These are phyloP conservation scores for Bungarus multicinctus DNA, from an alignment of 2,113 vertebrate species.

Conservation along the genomic window DNA sequence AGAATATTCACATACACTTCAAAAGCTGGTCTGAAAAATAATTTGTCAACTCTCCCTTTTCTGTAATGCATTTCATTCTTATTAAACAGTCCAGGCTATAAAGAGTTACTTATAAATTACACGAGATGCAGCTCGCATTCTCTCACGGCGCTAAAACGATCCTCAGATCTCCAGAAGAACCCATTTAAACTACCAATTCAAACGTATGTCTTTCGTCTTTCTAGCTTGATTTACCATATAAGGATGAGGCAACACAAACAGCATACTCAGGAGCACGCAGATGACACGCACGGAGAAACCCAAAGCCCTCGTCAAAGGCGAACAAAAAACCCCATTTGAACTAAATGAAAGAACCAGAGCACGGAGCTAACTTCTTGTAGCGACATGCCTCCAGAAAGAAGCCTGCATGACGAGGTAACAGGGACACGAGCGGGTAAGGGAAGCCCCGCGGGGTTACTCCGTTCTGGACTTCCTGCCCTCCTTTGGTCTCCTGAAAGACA, in stretches of 20 bases:
- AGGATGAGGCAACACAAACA: not conserved
- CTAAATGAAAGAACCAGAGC: not conserved
- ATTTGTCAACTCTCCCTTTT: not conserved
- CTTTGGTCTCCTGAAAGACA: not conserved
- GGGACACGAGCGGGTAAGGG: not conserved
- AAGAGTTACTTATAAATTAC: not conserved
- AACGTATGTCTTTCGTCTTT: not conserved
- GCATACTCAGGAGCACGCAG: not conserved
- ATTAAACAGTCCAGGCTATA: not conserved
- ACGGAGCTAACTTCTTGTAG: not conserved
- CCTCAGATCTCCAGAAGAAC: not conserved
- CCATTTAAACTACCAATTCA: not conserved
- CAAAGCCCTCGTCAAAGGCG: not conserved
- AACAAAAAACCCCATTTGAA: not conserved
- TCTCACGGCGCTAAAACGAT: not conserved
- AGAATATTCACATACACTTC: not conserved
- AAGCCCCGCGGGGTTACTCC: not conserved
- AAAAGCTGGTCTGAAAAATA: not conserved
- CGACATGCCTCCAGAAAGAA: not conserved
- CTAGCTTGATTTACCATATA: not conserved
- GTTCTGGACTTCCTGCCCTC: not conserved
- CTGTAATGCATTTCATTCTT: not conserved
- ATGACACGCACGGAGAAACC: not conserved
- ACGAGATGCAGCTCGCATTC: not conserved
- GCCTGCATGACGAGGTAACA: not conserved